A percentile compares a stretch with the other conserved stretches of the same genome.
Conservation (phyloP, 2,797 vertebrate genomes). For the Allobates femoralis region DNA sequence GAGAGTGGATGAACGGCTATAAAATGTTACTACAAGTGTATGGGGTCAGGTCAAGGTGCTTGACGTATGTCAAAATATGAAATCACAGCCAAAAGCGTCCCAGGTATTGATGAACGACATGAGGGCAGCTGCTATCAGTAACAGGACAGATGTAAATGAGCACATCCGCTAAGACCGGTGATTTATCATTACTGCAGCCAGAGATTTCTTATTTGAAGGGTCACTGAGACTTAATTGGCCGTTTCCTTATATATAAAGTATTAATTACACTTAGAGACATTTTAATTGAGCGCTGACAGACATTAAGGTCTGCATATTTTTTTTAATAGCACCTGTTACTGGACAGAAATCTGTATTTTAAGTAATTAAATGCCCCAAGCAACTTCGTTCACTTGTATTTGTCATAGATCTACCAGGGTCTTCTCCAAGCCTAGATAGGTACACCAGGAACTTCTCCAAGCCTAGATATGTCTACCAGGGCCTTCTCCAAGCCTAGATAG, state of each 20-base stretch:
- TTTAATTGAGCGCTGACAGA: background rate
- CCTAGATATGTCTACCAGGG: too few relatives aligned
- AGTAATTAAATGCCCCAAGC: background rate
- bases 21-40: conserved; percentile 28
- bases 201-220: background rate
- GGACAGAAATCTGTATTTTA: background rate
- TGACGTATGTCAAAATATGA: conserved; percentile 25
- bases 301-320: background rate
- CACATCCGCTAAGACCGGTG: background rate
- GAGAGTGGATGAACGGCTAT: conserved; percentile 16
- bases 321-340: background rate
- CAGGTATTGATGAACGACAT: conserved; percentile 5
- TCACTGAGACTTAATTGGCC: conserved; percentile 6
- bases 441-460: too few relatives aligned
- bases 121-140: background rate
- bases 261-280: background rate
- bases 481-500: too few relatives aligned
- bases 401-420: too few relatives aligned
- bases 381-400: background rate
- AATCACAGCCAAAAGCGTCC: conserved; percentile 1
- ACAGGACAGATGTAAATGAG: background rate
- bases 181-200: background rate
- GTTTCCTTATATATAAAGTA: background rate
- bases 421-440: too few relatives aligned
- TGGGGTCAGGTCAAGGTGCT: conserved; percentile 26